Conservation (phyloP, 2,888 invertebrate species). For the Alentia gelatinosa region DNA sequence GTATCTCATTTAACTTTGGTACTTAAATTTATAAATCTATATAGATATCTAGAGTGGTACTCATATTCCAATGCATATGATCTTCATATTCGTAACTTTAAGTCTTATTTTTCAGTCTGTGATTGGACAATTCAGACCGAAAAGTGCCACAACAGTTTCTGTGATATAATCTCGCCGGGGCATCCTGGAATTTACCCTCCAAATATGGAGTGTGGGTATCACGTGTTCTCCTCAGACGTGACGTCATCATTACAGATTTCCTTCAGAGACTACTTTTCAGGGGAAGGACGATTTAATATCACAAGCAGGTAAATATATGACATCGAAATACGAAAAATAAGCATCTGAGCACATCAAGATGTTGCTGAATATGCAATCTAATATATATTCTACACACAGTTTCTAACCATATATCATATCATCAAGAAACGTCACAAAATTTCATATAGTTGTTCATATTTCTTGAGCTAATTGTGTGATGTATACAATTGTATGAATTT, state of each 20-base stretch:
- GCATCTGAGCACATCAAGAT: not conserved
- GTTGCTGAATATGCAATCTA: not conserved
- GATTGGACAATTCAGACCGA: constrained; percentile 57
- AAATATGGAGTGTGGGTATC: constrained; percentile 60
- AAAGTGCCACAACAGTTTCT: constrained; percentile 58
- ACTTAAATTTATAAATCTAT: too few relatives aligned
- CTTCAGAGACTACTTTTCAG: not conserved
- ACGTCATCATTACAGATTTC: constrained; percentile 43
- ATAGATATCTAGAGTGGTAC: too few relatives aligned
- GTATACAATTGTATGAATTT: too few relatives aligned
- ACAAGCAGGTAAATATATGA: constrained; percentile 51
- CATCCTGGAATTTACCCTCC: constrained; percentile 64
- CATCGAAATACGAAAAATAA: too few relatives aligned
- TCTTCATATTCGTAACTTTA: too few relatives aligned
- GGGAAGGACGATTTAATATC: constrained; percentile 56
- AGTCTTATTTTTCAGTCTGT: constrained; percentile 57
- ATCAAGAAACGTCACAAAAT: too few relatives aligned
- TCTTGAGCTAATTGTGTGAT: too few relatives aligned
- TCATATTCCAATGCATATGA: too few relatives aligned
- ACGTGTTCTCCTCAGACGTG: constrained; percentile 54
- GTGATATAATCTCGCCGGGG: constrained; percentile 62
- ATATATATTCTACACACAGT: too few relatives aligned
- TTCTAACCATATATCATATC: too few relatives aligned
- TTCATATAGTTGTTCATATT: too few relatives aligned
- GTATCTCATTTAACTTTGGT: too few relatives aligned